phyloP scores from a whole-genome alignment of 1,140 invertebrate species.

The Zaprionus camerounensis region DNA sequence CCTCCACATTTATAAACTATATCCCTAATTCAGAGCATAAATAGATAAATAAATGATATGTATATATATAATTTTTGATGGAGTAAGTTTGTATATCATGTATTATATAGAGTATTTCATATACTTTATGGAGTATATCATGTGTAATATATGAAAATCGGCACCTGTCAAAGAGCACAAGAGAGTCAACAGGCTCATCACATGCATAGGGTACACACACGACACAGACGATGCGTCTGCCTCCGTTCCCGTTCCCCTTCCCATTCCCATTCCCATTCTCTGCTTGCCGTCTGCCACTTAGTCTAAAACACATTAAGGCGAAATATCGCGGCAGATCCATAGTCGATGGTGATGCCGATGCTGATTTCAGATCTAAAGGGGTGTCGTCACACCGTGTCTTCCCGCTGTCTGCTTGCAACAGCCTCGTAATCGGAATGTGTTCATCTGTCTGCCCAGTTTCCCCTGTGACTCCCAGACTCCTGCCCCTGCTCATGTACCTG shows the following conservation, averaged over 20 bases:
- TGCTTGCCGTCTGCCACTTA: constrained; percentile 58
- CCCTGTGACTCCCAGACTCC: not conserved
- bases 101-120: too few relatives aligned
- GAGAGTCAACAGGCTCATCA: too few relatives aligned
- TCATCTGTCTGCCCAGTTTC: constrained; percentile 1
- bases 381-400: constrained; percentile 6
- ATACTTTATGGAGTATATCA: too few relatives aligned
- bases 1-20: too few relatives aligned
- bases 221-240: constrained; percentile 26
- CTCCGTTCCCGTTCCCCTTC: not conserved
- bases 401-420: constrained; percentile 1
- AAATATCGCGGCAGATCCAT: constrained; percentile 29
- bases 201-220: too few relatives aligned
- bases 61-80: too few relatives aligned
- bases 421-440: constrained; percentile 6
- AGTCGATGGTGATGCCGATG: constrained; percentile 16
- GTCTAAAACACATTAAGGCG: constrained; percentile 54
- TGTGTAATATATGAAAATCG: too few relatives aligned
- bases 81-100: too few relatives aligned
- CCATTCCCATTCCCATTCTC: not conserved
- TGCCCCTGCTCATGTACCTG: not conserved
- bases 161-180: too few relatives aligned
- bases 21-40: too few relatives aligned
- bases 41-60: too few relatives aligned
- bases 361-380: constrained; percentile 8